These are phyloP conservation scores for Apostichopus leukothele DNA, from an alignment of 53 echinoderm and acorn worm genomes.

Conservation along the genomic window DNA sequence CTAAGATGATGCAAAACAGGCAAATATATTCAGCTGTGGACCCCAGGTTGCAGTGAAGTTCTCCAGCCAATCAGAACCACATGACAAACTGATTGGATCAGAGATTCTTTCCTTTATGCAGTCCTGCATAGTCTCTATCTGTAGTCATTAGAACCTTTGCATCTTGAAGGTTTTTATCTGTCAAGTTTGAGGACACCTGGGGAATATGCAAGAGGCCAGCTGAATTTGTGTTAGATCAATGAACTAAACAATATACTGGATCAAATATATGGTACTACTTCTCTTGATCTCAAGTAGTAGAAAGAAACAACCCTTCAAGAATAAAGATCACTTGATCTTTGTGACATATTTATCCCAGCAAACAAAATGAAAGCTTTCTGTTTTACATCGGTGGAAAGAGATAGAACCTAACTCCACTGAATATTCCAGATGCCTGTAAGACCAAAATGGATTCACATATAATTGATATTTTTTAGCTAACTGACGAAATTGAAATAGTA, in stretches of 20 bases:
- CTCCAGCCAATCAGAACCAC: constrained; percentile 31
- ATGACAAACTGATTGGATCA: constrained; percentile 36
- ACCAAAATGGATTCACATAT: too few relatives aligned
- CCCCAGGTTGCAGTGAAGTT: neutral
- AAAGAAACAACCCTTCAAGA: too few relatives aligned
- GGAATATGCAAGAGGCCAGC: constrained; percentile 24
- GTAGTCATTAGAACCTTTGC: constrained; percentile 17
- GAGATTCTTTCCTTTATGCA: neutral
- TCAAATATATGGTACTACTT: too few relatives aligned
- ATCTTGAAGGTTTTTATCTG: constrained; percentile 22
- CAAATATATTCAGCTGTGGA: constrained; percentile 11
- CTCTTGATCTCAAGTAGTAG: too few relatives aligned
- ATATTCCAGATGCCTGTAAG: too few relatives aligned
- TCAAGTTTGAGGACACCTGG: constrained; percentile 19
- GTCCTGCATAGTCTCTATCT: neutral
- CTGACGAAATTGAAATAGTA: too few relatives aligned
- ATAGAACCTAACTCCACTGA: too few relatives aligned
- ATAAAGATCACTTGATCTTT: too few relatives aligned
- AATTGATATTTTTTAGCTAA: too few relatives aligned
- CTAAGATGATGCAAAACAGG: neutral
- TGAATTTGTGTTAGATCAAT: neutral
- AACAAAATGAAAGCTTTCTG: too few relatives aligned
- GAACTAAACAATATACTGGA: neutral
- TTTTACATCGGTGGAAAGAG: too few relatives aligned
- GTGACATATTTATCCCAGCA: too few relatives aligned